Conservation (phyloP, 2,797 vertebrate species). For the Bovichtus diacanthus region DNA sequence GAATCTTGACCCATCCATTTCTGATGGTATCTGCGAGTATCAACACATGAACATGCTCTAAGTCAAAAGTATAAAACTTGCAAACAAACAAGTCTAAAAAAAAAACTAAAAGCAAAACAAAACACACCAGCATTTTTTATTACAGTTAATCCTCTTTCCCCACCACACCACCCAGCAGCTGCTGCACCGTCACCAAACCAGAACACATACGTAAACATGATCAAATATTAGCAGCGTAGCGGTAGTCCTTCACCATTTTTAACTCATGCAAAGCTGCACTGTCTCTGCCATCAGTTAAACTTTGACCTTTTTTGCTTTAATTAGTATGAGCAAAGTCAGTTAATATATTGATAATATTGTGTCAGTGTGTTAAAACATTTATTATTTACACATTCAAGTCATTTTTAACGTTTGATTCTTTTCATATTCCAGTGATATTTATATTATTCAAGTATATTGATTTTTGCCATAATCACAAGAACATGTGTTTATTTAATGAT, state of each 20-base stretch:
- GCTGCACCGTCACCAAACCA: constrained; percentile 55
- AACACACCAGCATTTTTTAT: too few relatives aligned
- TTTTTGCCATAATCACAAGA: too few relatives aligned
- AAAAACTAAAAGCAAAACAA: not conserved
- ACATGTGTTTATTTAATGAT: too few relatives aligned
- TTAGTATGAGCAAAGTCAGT: constrained; percentile 14
- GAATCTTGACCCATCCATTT: constrained; percentile 74
- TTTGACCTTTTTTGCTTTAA: constrained; percentile 52
- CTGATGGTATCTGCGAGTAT: constrained; percentile 43
- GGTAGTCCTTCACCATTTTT: constrained; percentile 21
- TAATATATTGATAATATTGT: not conserved
- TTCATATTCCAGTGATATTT: too few relatives aligned
- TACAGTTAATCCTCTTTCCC: not conserved
- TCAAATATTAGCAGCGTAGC: not conserved
- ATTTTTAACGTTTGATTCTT: too few relatives aligned
- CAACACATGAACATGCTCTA: constrained; percentile 8
- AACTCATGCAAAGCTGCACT: constrained; percentile 42
- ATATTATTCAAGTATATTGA: too few relatives aligned
- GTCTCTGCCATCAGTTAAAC: constrained; percentile 27
- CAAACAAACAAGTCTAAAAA: not conserved
- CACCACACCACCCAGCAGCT: constrained; percentile 20
- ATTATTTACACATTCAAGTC: constrained; percentile 6
- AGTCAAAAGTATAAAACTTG: not conserved
- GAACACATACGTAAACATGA: constrained; percentile 7
- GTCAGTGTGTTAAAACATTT: not conserved